These are phyloP conservation scores for Merodon equestris DNA, from an alignment of 2,888 invertebrate species.

Conservation along the genomic window DNA sequence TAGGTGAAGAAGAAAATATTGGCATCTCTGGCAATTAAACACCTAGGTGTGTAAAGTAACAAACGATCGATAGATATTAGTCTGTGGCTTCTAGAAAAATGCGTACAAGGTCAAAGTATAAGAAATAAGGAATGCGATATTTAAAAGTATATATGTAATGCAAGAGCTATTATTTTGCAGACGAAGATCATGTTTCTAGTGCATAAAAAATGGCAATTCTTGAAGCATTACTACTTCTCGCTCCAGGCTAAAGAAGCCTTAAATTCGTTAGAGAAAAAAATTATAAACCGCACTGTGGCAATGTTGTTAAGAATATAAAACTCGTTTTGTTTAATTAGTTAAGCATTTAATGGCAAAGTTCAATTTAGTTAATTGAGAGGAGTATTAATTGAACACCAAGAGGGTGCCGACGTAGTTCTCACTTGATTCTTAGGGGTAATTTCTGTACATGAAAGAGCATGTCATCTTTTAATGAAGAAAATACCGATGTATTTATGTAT, in stretches of 20 bases:
- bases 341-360: conserved; percentile 67
- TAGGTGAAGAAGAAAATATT: conserved; percentile 54
- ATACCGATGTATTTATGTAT: too few species aligned
- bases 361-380: conserved; percentile 66
- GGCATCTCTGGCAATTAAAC: conserved; percentile 64
- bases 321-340: conserved; percentile 57
- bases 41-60: conserved; percentile 64
- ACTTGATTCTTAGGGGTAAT: conserved; percentile 13
- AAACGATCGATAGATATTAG: conserved; percentile 28
- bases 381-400: conserved; percentile 62
- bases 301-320: conserved; percentile 14
- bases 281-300: conserved; percentile 24
- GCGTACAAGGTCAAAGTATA: too few species aligned
- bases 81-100: conserved; percentile 39
- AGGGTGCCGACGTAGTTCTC: conserved; percentile 53
- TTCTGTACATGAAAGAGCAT: too few species aligned
- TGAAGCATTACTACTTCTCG: conserved; percentile 30
- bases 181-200: conserved; percentile 47
- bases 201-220: conserved; percentile 36
- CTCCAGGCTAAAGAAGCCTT: conserved; percentile 55
- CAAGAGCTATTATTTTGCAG: conserved; percentile 32
- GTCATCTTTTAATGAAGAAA: too few species aligned
- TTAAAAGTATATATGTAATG: conserved; percentile 43
- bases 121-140: conserved; percentile 64
- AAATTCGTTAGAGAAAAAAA: conserved; percentile 54